Base-by-base conservation (phyloP, 2,797 vertebrate genomes). In the Ceyx erithaca region DNA sequence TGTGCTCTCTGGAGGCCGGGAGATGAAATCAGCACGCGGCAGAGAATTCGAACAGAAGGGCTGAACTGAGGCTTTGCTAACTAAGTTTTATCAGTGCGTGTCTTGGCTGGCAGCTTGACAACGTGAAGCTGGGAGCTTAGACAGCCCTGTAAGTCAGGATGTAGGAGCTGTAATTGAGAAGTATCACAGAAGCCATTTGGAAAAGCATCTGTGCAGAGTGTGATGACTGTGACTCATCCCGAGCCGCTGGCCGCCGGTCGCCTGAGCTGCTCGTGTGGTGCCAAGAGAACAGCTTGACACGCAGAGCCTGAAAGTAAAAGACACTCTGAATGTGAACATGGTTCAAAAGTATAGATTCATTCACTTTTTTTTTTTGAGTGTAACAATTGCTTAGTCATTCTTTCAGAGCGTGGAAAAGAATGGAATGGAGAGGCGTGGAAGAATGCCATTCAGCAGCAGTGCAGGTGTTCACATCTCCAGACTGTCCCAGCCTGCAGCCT, bases 121-220 rank as follows among this genome's bases (percentile, higher is more conserved):
- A 2, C 63, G 85, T 19, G 80, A 91, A 95, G 57, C 48, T 64
- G 83, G 82, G 87, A 93, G 88, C 84, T 91, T 45, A 80, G 61
- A 68, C 76, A 88, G 67, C 46, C 57, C 85, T 76, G 35, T 68
- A 67, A 92, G 55, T 87, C 51, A 59, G 87, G 70, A 89, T 76
- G 41, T 80, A 81, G 87, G 78, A 90, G 88, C 87, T 95, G 90
- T 78, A 93, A 66, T 73, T 71, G 92, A 80, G 80, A 94, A 92
- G 21, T 81, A 80, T 90, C 80, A 63, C 93, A 84, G 88, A 79
- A 95, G 48, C 80, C 75, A 20, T 86, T 89, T 80, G 90, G 80
- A 89, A 81, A 80, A 79, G 80, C 67, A 67, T 91, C 90, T 69
- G 59, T 82, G 90, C 84, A 51, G 76, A 84, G 82, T 80, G 88